Evolutionary conservation across 2,888 invertebrate species (phyloP), one percentile per base, ranked within the genome.

Genomic region (Trissolcus japonicus): DNA sequence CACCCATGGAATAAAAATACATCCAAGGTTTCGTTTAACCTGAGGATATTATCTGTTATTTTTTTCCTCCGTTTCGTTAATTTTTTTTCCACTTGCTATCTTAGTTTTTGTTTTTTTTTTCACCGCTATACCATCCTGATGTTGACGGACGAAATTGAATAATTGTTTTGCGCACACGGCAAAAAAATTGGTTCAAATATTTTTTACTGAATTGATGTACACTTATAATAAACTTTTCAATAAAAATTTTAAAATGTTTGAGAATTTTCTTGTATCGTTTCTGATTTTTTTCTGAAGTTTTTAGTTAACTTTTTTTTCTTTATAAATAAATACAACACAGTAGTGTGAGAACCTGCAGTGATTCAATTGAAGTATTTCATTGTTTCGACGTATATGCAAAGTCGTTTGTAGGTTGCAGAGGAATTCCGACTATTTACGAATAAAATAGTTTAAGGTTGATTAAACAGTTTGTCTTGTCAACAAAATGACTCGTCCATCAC

Each of bases 401-500:
- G 46, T 16, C 14, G 46, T 46, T 35, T 9, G 35, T 11, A 35
- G 4, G 1, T 9, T 35, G 11, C 48, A 54, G 60, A 16, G 46
- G 16, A 46, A 68, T 68, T 4, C 17, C 11, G 51, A 48, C 56
- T 57, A 62, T 71, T 71, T 71, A 43, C 51, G 14, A 29, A 57
- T 56, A 71, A 62, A 62, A 57, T 71, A 57, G 59, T 72, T 56
- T 17, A 6, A 19, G 62, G 46, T 69, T 48, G 50, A 59, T 63
- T 72, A 59, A 53, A 40, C 43, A 46, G 72, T 65, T 72, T 65
- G 63, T 48, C 29, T 53, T 59, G 59, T 65, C 63, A 72, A 65
- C 65, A 60, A 2, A 46, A 40, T 25, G 16, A 21, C 57, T 17
- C 55, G 25, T 73, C 53, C 46, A 50, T 60, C 54, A 16, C n/a